Percentiles rank a stretch among this genome's conserved stretches.
phyloP scores from a whole-genome alignment of 2,888 invertebrate genomes.

The Zaprionus obscuricornis region DNA sequence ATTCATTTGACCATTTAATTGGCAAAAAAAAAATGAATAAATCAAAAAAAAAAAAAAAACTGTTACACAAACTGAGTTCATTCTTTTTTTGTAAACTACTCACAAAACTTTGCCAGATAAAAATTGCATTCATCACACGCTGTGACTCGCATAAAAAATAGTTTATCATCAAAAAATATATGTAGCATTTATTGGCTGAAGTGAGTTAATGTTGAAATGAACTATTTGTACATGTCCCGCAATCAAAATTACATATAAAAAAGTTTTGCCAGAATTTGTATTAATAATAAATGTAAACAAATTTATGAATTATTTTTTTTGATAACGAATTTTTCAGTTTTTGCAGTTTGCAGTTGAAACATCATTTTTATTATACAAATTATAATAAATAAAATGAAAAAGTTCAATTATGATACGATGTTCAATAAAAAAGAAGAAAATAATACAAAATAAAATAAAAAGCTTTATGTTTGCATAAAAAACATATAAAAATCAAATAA shows the following conservation, averaged over 20 bases:
- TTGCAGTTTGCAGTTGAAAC: conserved; percentile 23
- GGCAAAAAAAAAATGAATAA: conserved; percentile 23
- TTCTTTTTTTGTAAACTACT: conserved; percentile 30
- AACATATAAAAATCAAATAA: conserved; percentile 13
- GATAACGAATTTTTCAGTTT: too few species aligned
- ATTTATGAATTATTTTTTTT: too few species aligned
- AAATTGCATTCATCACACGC: conserved; percentile 27
- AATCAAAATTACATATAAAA: conserved; percentile 46
- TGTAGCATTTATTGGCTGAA: conserved; percentile 8
- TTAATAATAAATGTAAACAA: conserved; percentile 21
- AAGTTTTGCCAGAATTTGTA: conserved; percentile 14
- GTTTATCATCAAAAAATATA: conserved; percentile 34
- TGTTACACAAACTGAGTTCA: conserved; percentile 6
- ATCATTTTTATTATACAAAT: conserved; percentile 15
- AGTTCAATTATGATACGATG: conserved; percentile 20
- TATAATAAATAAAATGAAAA: conserved; percentile 11
- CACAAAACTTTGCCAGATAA: conserved; percentile 10
- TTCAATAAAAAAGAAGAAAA: conserved; percentile 12
- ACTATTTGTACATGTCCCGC: conserved; percentile 47
- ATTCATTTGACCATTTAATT: conserved; percentile 75
- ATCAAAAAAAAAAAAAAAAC: conserved; percentile 18
- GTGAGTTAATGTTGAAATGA: conserved; percentile 55
- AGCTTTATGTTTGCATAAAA: conserved; percentile 11
- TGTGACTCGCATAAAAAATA: conserved; percentile 14
- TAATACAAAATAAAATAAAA: conserved; percentile 9